Conservation (phyloP, 2,113 vertebrate species). For the Geococcyx californianus region DNA sequence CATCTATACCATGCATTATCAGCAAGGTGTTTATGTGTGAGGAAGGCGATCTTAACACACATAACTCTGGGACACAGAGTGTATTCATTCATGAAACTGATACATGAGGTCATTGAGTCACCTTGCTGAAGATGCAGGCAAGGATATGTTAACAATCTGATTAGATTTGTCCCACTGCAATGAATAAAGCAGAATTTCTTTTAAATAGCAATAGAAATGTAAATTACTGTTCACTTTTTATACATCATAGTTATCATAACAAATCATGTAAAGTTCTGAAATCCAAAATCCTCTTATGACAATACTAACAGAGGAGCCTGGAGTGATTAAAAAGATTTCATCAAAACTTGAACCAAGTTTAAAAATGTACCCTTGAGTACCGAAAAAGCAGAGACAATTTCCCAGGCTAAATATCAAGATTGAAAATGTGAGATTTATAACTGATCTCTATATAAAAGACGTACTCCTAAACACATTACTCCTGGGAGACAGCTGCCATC, state of each 20-base stretch:
- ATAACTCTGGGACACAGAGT: background rate
- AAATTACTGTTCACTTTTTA: background rate
- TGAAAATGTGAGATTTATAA: conserved; percentile 35
- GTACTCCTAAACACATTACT: background rate
- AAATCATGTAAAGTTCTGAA: conserved; percentile 26
- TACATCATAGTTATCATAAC: background rate
- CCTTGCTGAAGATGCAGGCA: background rate
- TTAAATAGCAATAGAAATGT: background rate
- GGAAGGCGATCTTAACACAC: background rate
- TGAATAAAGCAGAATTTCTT: background rate
- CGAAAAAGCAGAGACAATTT: conserved; percentile 11
- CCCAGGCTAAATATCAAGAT: conserved; percentile 16
- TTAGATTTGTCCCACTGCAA: background rate
- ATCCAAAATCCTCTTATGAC: background rate
- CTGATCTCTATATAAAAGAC: background rate
- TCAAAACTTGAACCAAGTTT: conserved; percentile 15
- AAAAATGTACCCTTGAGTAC: background rate
- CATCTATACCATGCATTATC: background rate
- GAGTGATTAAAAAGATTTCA: conserved; percentile 12
- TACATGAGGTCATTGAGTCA: background rate
- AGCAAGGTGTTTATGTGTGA: background rate
- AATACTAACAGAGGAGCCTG: background rate
- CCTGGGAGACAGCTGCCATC: conserved; percentile 23
- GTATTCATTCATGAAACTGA: background rate
- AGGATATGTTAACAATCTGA: background rate